Evolutionary conservation across 2,888 invertebrate species (phyloP).

Genomic region (Drosophila ochracea): DNA sequence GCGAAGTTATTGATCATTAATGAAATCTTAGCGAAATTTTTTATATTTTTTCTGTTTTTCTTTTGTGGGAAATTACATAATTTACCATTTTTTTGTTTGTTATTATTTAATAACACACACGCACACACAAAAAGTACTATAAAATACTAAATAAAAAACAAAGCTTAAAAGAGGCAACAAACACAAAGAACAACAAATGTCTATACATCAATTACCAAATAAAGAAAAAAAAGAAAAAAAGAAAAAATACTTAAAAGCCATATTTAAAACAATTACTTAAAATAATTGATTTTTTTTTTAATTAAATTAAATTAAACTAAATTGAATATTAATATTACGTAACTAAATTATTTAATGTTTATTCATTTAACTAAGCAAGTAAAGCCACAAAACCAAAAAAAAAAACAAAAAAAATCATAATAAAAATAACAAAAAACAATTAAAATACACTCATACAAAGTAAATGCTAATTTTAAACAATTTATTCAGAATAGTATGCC

Average conservation of each 20-base stretch:
- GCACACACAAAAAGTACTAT: conserved; percentile 46
- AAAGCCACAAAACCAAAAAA: conserved; percentile 19
- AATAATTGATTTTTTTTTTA: conserved; percentile 49
- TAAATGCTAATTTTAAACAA: conserved; percentile 41
- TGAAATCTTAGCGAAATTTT: conserved; percentile 75
- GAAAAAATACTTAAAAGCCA: conserved; percentile 31
- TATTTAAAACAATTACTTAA: conserved; percentile 19
- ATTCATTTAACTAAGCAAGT: conserved; percentile 60
- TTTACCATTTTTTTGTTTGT: conserved; percentile 50
- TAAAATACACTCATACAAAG: conserved; percentile 37
- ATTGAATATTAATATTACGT: conserved; percentile 69
- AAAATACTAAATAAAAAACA: conserved; percentile 37
- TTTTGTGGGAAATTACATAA: conserved; percentile 36
- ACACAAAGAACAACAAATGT: conserved; percentile 54
- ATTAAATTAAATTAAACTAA: conserved; percentile 66
- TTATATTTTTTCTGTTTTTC: conserved; percentile 51
- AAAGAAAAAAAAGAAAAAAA: conserved; percentile 22
- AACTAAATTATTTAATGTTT: conserved; percentile 77
- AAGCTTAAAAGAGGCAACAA: conserved; percentile 74
- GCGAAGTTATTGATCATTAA: conserved; percentile 59
- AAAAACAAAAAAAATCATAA: conserved; percentile 1
- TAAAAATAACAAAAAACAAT: conserved; percentile 21
- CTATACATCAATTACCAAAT: conserved; percentile 48
- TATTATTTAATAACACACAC: conserved; percentile 30
- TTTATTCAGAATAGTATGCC: conserved; percentile 38